Conservation (phyloP, 2,888 invertebrate genomes). For the Epistrophe eligans region DNA sequence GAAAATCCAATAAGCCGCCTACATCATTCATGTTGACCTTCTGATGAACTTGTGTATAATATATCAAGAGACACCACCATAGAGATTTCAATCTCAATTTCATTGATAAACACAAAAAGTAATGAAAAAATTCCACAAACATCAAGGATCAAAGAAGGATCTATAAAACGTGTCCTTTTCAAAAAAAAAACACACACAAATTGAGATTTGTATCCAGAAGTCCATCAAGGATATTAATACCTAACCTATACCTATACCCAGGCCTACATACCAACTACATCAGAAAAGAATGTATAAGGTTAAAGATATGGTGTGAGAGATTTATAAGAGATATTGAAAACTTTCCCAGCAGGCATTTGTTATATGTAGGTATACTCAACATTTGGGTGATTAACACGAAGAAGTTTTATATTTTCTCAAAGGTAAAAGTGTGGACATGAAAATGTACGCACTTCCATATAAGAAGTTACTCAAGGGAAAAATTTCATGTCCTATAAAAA, state of each 20-base stretch:
- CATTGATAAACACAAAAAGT: conserved; percentile 9
- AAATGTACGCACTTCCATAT: background rate
- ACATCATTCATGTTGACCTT: conserved; percentile 48
- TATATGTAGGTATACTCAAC: conserved; percentile 17
- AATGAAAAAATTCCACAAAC: conserved; percentile 12
- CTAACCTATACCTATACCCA: no score
- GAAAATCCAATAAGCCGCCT: conserved; percentile 7
- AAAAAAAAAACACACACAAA: background rate
- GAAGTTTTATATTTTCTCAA: background rate
- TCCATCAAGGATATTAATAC: background rate
- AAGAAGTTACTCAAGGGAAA: background rate
- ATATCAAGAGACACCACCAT: background rate
- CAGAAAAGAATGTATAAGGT: background rate
- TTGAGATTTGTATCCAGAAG: background rate
- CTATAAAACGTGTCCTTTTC: conserved; percentile 8
- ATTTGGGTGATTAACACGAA: conserved; percentile 38
- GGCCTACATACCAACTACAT: no score
- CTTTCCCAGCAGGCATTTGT: no score
- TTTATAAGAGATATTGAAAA: background rate
- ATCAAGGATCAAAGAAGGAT: background rate
- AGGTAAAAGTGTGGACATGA: background rate
- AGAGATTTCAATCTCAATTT: conserved; percentile 28
- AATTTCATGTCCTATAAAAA: background rate
- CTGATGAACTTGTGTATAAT: conserved; percentile 34
- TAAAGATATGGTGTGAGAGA: background rate